Base-by-base conservation (phyloP, 1,140 invertebrate species). In the Matsumurasca onukii region DNA sequence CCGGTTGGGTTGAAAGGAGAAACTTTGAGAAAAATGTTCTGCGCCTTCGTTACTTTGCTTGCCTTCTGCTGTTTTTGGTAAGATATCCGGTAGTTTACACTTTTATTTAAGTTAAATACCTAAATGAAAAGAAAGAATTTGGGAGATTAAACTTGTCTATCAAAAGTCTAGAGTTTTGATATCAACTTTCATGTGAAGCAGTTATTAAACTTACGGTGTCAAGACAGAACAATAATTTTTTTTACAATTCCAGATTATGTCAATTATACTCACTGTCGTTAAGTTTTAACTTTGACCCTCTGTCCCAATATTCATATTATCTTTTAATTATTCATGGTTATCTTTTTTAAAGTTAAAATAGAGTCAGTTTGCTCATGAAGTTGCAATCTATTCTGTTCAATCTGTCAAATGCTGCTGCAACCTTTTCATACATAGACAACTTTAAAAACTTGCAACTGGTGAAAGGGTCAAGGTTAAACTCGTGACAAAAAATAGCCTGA, bases 11-110 rank as follows among this genome's bases (percentile, higher is more conserved):
- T 15, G 76, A 81, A 17, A 78, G 87, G 39, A 82, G 86, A 72
- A 80, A 78, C 72, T 71, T 78, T n/a, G 86, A 89, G 73, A 79
- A 87, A 73, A 76, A 80, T 52, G 78, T 86, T 31, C 83, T 93
- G 70, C 81, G 85, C 49, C 73, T 87, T 17, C 84, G 93, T 67
- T 83, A 86, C 71, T 74, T 87, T 20, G 73, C 88, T 20, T 83
- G 86, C 30, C 62, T 90, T 65, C 78, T 84, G 31, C 79, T 92
- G 1, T 69, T 25, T 51, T 5, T 69, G 29, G 57, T 74, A 27
- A 29, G 55, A 27, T 22, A 25, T 29, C 15, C 13, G 24, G 22
- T 52, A 52, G 3, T n/a, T n/a, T 52, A 20, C 5, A n/a, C 12
- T 52, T n/a, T n/a, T 5, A 12, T 22, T 15, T 5, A 52, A 12